Evolutionary conservation across 2,888 invertebrate species (phyloP).

Genomic region (Thyatira batis): DNA sequence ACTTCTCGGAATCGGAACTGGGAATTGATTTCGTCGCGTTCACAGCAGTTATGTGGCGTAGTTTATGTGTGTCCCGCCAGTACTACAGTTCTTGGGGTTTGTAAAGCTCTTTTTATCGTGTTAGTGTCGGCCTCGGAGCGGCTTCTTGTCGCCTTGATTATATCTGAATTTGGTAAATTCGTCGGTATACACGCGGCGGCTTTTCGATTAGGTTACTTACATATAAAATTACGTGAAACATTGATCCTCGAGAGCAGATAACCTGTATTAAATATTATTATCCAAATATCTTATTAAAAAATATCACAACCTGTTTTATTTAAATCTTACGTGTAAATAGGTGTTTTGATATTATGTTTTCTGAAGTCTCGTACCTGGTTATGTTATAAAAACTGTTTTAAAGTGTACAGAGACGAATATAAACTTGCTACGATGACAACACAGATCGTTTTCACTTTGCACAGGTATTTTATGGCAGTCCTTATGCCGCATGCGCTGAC

Average conservation of each 20-base stretch:
- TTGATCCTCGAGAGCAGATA: conserved; percentile 55
- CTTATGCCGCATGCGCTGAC: conserved; percentile 27
- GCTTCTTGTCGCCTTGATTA: conserved; percentile 75
- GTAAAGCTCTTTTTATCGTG: conserved; percentile 69
- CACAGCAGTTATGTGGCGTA: conserved; percentile 75
- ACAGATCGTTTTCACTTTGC: conserved; percentile 63
- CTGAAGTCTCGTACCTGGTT: conserved; percentile 33
- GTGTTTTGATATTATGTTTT: conserved; percentile 33
- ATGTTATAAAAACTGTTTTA: conserved; percentile 59
- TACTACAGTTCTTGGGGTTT: conserved; percentile 50
- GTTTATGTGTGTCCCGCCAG: conserved; percentile 63
- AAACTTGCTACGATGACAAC: conserved; percentile 69
- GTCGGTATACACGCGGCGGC: conserved; percentile 64
- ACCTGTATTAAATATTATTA: conserved; percentile 43
- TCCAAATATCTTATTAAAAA: conserved; percentile 18
- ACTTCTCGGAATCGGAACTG: conserved; percentile 80
- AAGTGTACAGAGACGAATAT: conserved; percentile 49
- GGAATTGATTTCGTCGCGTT: conserved; percentile 79
- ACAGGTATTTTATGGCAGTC: conserved; percentile 56
- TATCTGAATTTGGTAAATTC: conserved; percentile 74
- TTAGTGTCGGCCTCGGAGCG: conserved; percentile 54
- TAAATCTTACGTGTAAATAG: conserved; percentile 31
- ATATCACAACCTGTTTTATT: conserved; percentile 19
- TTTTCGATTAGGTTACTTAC: conserved; percentile 67
- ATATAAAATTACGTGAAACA: conserved; percentile 69